Evolutionary conservation across 1,140 invertebrate species (phyloP).

Genomic region (Drosophila mojavensis): DNA sequence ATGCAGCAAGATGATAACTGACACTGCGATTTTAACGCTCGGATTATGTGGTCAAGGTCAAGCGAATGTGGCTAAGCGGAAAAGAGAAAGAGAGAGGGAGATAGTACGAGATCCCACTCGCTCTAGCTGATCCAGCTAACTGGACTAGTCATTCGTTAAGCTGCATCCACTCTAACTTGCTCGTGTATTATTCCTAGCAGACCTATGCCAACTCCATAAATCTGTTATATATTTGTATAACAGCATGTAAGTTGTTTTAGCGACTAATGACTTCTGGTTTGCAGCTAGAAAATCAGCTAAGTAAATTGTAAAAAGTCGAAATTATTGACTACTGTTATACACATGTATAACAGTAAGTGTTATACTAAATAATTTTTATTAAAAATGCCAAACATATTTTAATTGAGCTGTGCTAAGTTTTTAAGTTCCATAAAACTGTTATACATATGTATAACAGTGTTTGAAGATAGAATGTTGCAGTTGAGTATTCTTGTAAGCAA

Average conservation of each 20-base stretch:
- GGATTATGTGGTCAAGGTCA: constrained; percentile 36
- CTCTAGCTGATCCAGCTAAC: background rate
- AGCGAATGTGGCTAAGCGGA: constrained; percentile 15
- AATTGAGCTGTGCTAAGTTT: too few species aligned
- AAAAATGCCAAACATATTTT: too few species aligned
- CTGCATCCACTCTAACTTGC: background rate
- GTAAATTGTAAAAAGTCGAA: background rate
- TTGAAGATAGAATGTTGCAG: too few species aligned
- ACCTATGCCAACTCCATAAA: too few species aligned
- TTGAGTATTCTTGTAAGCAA: too few species aligned
- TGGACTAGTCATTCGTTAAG: background rate
- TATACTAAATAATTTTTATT: too few species aligned
- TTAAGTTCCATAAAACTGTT: background rate
- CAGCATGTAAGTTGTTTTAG: too few species aligned
- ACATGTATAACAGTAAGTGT: background rate
- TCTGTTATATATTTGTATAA: too few species aligned
- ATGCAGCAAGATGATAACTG: constrained; percentile 50
- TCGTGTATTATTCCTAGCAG: background rate
- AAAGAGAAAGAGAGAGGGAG: too few species aligned
- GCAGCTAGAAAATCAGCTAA: background rate
- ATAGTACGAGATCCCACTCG: too few species aligned
- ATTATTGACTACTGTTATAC: background rate
- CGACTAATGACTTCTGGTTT: background rate
- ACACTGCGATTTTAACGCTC: constrained; percentile 15
- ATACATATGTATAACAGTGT: background rate